Evolutionary conservation across 1,140 invertebrate species (phyloP), one percentile per base, ranked within the genome.

Genomic region (Drosophila dunni): DNA sequence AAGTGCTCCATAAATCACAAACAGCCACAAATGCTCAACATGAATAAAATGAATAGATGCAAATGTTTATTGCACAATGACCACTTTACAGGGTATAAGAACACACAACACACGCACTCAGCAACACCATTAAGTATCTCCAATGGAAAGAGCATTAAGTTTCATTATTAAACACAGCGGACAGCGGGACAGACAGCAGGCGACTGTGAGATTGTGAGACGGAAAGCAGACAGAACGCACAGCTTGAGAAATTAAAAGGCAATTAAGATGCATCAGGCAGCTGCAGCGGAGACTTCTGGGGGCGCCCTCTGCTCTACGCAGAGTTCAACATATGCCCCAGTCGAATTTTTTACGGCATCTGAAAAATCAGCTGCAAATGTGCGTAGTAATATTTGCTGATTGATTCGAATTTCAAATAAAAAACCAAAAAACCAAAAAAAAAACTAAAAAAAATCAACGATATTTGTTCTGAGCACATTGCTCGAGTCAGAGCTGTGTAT

Each of bases 361-460:
- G 24, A 29, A 70, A 81, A 86, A 86, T 86, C 83, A 86, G 79
- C 79, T 78, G 79, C 72, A 88, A 86, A 86, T 86, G 83, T 88
- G 83, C 62, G 71, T 75, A 50, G 76, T 75, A 78, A 78, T 78
- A 75, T 75, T 79, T 68, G 79, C 84, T 86, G 79, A 86, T 86
- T 86, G 83, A 86, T 86, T 86, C 84, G 76, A 86, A 86, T 89
- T 29, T 29, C 6, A 29, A 29, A 29, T 29, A 29, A 29, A 29
- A 29, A 29, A 29, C 0, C 1, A 20, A 20, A 20, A 29, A 76
- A 75, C 1, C 1, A 20, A 20, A 29, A 76, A 75, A 78, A 45
- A 76, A 71, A 74, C 40, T 29, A 29, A 42, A 38, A 36, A 62
- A 65, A 46, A 57, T 33, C 57, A 50, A 50, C 24, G 45, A 48